Conservation (phyloP, 2,797 vertebrate species). For the Macroramphosus scolopax region DNA sequence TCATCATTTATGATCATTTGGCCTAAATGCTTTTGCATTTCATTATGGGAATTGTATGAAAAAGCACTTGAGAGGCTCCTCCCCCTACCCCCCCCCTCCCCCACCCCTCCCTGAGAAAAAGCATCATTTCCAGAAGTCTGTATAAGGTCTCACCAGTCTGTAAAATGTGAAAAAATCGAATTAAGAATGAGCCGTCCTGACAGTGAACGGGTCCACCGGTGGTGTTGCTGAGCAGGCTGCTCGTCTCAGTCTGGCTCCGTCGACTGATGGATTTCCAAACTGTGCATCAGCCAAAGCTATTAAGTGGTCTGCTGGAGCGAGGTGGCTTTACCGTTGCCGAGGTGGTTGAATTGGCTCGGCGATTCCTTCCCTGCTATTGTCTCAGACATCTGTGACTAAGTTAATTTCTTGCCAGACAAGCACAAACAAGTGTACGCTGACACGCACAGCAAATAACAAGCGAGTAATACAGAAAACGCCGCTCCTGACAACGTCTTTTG, state of each 20-base stretch:
- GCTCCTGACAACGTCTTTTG: constrained; percentile 34
- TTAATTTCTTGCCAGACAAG: constrained; percentile 72
- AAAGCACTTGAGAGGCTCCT: no score
- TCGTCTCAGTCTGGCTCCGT: constrained; percentile 53
- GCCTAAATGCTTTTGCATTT: no score
- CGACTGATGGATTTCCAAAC: constrained; percentile 66
- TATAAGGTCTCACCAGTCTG: no score
- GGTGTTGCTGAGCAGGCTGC: constrained; percentile 43
- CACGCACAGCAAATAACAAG: constrained; percentile 60
- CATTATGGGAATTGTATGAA: no score
- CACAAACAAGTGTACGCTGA: constrained; percentile 54
- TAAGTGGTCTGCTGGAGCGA: constrained; percentile 73
- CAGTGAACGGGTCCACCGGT: constrained; percentile 27
- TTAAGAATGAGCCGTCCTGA: not conserved
- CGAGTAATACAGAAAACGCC: constrained; percentile 46
- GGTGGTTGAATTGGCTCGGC: constrained; percentile 57
- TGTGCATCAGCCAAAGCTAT: constrained; percentile 67
- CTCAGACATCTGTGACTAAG: constrained; percentile 62
- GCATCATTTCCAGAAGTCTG: no score
- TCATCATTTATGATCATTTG: no score
- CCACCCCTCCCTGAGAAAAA: no score
- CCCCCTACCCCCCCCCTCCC: no score
- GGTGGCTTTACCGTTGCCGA: constrained; percentile 60
- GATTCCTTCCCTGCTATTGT: constrained; percentile 65
- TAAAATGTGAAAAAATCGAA: not conserved